Evolutionary conservation across 2,888 invertebrate genomes (phyloP).

Genomic region (Oxytorus armatus): DNA sequence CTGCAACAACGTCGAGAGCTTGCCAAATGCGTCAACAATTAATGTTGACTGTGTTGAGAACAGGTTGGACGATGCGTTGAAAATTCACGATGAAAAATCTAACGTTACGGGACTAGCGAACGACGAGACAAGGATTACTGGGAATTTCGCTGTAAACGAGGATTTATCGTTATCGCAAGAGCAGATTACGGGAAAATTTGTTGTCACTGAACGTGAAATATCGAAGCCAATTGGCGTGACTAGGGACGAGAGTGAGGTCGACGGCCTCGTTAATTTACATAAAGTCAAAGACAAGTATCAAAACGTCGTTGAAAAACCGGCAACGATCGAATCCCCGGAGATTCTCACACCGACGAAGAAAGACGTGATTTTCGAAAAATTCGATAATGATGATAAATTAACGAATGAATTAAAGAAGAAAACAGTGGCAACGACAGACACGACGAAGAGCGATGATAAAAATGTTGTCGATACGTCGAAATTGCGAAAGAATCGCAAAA

Average conservation of each 20-base stretch:
- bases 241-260: constrained; percentile 22
- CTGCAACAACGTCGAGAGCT: constrained; percentile 45
- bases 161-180: constrained; percentile 22
- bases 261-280: constrained; percentile 20
- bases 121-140: background rate
- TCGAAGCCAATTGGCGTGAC: constrained; percentile 35
- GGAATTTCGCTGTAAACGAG: constrained; percentile 4
- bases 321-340: constrained; percentile 41
- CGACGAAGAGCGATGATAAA: constrained; percentile 22
- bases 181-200: constrained; percentile 33
- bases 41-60: constrained; percentile 61
- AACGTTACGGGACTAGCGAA: constrained; percentile 28
- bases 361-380: constrained; percentile 6
- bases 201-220: constrained; percentile 15
- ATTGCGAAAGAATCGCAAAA: constrained; percentile 37
- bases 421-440: background rate
- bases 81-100: constrained; percentile 15
- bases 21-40: constrained; percentile 79
- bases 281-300: constrained; percentile 22
- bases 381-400: constrained; percentile 2
- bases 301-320: constrained; percentile 28
- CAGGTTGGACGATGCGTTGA: constrained; percentile 8
- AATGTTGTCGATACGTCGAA: constrained; percentile 47
- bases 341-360: constrained; percentile 16
- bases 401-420: constrained; percentile 16